Percentiles rank a stretch among this genome's conserved stretches.
phyloP scores from a whole-genome alignment of 2,888 invertebrate genomes.

The Sceliomorpha sp. region DNA sequence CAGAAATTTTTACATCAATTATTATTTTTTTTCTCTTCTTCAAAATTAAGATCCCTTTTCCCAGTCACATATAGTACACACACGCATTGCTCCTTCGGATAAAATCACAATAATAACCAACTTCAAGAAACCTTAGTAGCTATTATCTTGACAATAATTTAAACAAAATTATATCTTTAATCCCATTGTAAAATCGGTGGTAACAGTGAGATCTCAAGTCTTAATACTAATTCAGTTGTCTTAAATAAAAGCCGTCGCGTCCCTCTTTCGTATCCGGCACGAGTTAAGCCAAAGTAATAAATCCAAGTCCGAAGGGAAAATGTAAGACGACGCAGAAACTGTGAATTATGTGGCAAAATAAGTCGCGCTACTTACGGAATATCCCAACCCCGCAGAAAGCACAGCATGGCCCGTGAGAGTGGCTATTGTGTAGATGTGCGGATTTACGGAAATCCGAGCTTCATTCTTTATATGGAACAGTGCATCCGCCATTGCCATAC shows the following conservation, averaged over 20 bases:
- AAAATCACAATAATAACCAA: no score
- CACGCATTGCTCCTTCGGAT: no score
- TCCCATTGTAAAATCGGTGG: no score
- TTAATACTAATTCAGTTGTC: neutral
- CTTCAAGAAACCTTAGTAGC: no score
- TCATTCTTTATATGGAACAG: conserved; percentile 89
- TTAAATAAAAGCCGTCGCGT: conserved; percentile 9
- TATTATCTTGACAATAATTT: no score
- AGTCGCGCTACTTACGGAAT: conserved; percentile 83
- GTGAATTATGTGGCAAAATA: conserved; percentile 38
- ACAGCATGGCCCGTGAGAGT: conserved; percentile 94
- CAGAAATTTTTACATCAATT: no score
- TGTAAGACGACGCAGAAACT: conserved; percentile 12
- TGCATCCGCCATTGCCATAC: conserved; percentile 94
- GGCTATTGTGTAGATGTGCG: conserved; percentile 94
- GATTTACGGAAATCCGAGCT: conserved; percentile 86
- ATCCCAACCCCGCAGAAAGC: conserved; percentile 85
- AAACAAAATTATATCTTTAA: no score
- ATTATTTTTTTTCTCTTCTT: no score
- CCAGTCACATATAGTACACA: no score
- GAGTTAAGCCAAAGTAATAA: conserved; percentile 25
- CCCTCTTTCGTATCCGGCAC: conserved; percentile 18
- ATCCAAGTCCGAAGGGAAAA: conserved; percentile 28
- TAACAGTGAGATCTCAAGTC: no score
- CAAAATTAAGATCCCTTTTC: no score